Evolutionary conservation across 2,888 invertebrate genomes (phyloP).

Genomic region (Anagyrus pseudococci): DNA sequence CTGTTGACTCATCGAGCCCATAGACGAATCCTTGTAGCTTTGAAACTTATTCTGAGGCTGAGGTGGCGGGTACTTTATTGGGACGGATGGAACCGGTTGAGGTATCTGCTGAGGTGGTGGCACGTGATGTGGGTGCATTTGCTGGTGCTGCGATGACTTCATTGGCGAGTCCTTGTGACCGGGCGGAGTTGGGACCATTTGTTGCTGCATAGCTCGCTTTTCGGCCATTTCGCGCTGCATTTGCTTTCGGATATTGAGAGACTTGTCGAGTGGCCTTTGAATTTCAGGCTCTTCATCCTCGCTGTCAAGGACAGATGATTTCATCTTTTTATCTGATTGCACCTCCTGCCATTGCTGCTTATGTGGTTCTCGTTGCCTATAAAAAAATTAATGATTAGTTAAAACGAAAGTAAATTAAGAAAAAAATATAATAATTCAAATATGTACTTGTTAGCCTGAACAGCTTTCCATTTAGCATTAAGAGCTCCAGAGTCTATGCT

Average conservation of each 20-base stretch:
- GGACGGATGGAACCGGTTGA: conserved; percentile 42
- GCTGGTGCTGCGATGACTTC: conserved; percentile 54
- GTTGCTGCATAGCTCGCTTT: conserved; percentile 49
- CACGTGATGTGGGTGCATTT: too few relatives aligned
- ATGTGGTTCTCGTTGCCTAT: conserved; percentile 30
- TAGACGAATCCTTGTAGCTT: conserved; percentile 51
- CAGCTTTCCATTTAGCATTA: conserved; percentile 59
- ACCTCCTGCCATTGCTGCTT: conserved; percentile 62
- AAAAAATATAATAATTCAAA: neutral
- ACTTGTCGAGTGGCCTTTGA: conserved; percentile 57
- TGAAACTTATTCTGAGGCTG: conserved; percentile 56
- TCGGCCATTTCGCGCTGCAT: conserved; percentile 58
- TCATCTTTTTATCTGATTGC: conserved; percentile 61
- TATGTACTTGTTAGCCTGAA: conserved; percentile 54
- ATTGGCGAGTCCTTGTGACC: conserved; percentile 60
- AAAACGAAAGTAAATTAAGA: neutral
- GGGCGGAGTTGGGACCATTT: conserved; percentile 53
- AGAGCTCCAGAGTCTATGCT: conserved; percentile 54
- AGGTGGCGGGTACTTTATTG: conserved; percentile 56
- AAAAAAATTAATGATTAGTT: neutral
- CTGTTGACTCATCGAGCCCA: conserved; percentile 38
- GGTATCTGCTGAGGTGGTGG: too few relatives aligned
- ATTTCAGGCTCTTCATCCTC: conserved; percentile 56
- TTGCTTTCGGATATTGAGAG: conserved; percentile 56
- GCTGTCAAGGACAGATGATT: conserved; percentile 48